Base-by-base conservation (phyloP, 2,888 invertebrate genomes). In the Melanotus villosus region DNA sequence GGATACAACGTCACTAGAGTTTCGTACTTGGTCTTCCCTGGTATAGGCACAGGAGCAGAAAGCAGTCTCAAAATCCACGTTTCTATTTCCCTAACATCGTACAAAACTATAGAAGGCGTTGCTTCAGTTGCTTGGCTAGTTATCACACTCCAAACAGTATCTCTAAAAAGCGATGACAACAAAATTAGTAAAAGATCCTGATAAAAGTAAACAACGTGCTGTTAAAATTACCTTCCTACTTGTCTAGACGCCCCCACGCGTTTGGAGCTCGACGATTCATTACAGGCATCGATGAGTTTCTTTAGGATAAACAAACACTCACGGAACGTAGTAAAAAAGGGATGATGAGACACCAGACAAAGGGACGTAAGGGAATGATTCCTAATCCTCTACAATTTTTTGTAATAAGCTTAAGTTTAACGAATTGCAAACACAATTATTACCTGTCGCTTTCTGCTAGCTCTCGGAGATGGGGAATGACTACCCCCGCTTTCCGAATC, bases 271-370 rank as follows among this genome's bases (percentile, higher is more conserved):
- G 94, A 93, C 80, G 95, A 94, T 86, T 97, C 97, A 86, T 99
- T 98, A 86, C 98, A 98, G 68, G 98, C 97, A 86, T 99, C 98
- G 79, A 99, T 97, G 76, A 99, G 88, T 82, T 95, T 95, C 86
- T 97, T 96, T 80, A 99, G 88, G 78, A 98, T 93, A 87, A 95
- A 95, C 78, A 99, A 91, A 88, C 98, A 97, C 88, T 99, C 97
- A 75, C 99, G 94, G 88, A 99, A 99, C 80, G 95, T 97, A 72
- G 98, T 94, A 86, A 99, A 98, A 87, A 99, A 99, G 34, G 99
- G 98, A 88, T 99, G 99, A 88, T 99, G 99, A 72, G 98, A 98
- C 65, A 99, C 90, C 77, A 99, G 91, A 87, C 99, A 99, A 65
- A 99, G 88, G 54, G 99, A 98, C 36, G 99, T 99, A 76, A 99